Evolutionary conservation across 2,888 invertebrate genomes (phyloP), one percentile per base, ranked within the genome.

Genomic region (Noctua janthina): DNA sequence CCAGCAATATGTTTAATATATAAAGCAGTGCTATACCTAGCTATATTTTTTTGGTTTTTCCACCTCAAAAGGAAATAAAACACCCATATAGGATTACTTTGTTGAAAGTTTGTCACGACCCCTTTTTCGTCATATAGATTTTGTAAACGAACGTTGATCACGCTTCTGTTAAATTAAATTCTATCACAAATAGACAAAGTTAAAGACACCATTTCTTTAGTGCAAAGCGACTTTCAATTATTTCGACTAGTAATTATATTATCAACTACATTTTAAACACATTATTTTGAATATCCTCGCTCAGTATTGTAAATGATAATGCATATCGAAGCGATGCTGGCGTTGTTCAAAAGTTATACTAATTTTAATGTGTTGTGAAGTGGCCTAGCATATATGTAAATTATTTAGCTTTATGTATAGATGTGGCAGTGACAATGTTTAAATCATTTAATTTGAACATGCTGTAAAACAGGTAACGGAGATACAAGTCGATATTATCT

Each of bases 301-400:
- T 76, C 79, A 85, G 75, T 83, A 86, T 83, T 85, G 78, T 82
- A 66, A 51, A 17, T 67, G 3, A 5, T 73, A 39, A 69, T 75
- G 72, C 23, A 29, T 56, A 39, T 78, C 15, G 11, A 56, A 17
- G n/a, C 79, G 79, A 49, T 49, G 13, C 23, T 56, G 23, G 35
- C 64, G n/a, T 64, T 39, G 8, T 56, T n/a, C 35, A 51, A 35
- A 68, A 20, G 23, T 64, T 23, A 17, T 49, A 17, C 17, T 51
- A 39, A 39, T n/a, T 29, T 20, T 20, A 15, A 68, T 78, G 78
- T 85, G 56, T 17, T 56, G 70, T 84, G 80, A 72, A 39, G 54
- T 74, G 56, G 74, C 64, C 64, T 77, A 71, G 35, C 35, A 64
- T 35, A 46, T 46, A 43, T 46, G 3, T 20, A 39, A 17, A 43